A percentile compares a stretch with the other conserved stretches of the same genome.
These are phyloP conservation scores for Drosophila emarginata DNA, from an alignment of 2,888 invertebrate genomes.

Conservation along the genomic window DNA sequence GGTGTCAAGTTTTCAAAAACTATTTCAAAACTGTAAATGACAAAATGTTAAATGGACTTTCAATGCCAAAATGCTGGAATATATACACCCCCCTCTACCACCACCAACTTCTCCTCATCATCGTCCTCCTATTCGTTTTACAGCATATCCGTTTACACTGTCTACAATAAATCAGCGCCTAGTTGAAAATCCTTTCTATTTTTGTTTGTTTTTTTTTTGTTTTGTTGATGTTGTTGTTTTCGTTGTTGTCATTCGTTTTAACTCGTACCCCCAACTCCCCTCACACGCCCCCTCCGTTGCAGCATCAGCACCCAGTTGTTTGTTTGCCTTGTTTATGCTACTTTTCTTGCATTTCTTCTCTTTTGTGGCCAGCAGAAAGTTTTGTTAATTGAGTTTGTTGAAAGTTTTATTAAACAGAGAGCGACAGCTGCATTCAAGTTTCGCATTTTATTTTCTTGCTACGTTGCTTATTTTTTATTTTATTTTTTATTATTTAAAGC, in stretches of 20 bases:
- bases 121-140: conserved; percentile 32
- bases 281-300: background rate
- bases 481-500: conserved; percentile 33
- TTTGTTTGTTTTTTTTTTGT: background rate
- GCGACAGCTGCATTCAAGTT: conserved; percentile 69
- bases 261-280: background rate
- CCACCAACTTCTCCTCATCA: background rate
- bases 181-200: conserved; percentile 52
- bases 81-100: conserved; percentile 12
- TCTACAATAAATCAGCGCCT: conserved; percentile 75
- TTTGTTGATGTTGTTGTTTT: background rate
- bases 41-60: conserved; percentile 81
- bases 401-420: conserved; percentile 75
- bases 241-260: conserved; percentile 11
- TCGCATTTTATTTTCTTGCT: conserved; percentile 20
- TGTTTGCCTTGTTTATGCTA: conserved; percentile 78
- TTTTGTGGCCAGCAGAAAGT: conserved; percentile 69
- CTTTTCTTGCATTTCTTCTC: conserved; percentile 77
- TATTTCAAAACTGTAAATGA: conserved; percentile 81
- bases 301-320: conserved; percentile 43
- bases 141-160: conserved; percentile 74
- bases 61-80: conserved; percentile 64
- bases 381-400: conserved; percentile 77
- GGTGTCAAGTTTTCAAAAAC: conserved; percentile 78
- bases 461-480: background rate